phyloP scores from a whole-genome alignment of 2,888 invertebrate genomes.

The Tanytarsus gracilentus region DNA sequence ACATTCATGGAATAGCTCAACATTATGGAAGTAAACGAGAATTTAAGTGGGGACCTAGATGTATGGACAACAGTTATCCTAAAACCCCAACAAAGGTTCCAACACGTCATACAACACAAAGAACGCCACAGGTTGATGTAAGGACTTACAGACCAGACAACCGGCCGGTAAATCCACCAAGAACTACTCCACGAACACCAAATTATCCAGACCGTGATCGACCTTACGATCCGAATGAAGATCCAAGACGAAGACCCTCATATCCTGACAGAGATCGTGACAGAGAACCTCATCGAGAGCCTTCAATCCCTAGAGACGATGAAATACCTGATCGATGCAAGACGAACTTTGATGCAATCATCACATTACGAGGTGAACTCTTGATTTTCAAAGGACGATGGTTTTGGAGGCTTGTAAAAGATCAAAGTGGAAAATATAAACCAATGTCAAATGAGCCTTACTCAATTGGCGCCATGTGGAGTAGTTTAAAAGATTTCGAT shows the following conservation, averaged over 20 bases:
- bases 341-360: constrained; percentile 75
- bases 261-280: not conserved
- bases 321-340: constrained; percentile 77
- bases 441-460: constrained; percentile 63
- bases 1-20: constrained; percentile 67
- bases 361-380: constrained; percentile 70
- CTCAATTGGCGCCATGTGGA: constrained; percentile 68
- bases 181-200: not conserved
- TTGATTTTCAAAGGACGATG: constrained; percentile 84
- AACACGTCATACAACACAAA: not conserved
- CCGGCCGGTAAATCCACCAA: not conserved
- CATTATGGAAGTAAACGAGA: constrained; percentile 57
- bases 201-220: not conserved
- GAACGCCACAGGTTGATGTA: not conserved
- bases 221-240: not conserved
- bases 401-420: constrained; percentile 80
- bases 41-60: constrained; percentile 1
- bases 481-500: constrained; percentile 58
- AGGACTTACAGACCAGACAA: not conserved
- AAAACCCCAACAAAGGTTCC: not conserved
- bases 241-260: not conserved
- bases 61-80: too few relatives aligned
- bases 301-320: too few relatives aligned
- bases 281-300: too few relatives aligned
- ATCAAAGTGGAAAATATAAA: constrained; percentile 58